Percentiles rank a stretch among this genome's conserved stretches.
phyloP scores from a whole-genome alignment of 2,888 invertebrate species.

The Meiosimyza decipiens region DNA sequence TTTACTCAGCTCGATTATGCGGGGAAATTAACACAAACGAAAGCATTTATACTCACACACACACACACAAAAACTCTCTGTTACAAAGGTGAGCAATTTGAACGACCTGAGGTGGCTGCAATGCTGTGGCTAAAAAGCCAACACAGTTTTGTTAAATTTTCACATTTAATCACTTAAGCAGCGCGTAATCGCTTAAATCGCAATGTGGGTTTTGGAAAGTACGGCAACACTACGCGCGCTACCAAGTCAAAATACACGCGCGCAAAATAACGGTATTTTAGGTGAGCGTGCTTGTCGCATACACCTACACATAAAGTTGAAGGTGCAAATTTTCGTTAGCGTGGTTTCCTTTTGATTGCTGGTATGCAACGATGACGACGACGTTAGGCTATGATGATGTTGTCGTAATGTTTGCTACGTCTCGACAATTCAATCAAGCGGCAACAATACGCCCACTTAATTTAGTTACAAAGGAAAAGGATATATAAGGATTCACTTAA shows the following conservation, averaged over 20 bases:
- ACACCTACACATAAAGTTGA: background rate
- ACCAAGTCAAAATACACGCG: background rate
- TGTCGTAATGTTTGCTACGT: background rate
- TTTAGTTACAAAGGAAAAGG: no score
- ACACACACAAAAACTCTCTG: background rate
- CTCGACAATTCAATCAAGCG: constrained; percentile 33
- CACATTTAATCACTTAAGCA: constrained; percentile 59
- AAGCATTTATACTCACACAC: background rate
- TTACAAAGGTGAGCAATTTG: constrained; percentile 19
- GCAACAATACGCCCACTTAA: background rate
- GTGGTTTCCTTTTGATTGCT: constrained; percentile 24
- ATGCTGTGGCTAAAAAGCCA: constrained; percentile 1
- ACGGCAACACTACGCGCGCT: constrained; percentile 36
- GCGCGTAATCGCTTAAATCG: constrained; percentile 50
- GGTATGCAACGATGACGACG: constrained; percentile 1
- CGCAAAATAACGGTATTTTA: constrained; percentile 5
- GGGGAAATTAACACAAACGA: background rate
- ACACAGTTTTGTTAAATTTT: constrained; percentile 43
- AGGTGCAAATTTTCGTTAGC: background rate
- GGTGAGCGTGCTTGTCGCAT: background rate
- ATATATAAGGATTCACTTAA: no score
- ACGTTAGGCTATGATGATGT: background rate
- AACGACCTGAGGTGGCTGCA: no score
- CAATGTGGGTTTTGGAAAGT: constrained; percentile 13
- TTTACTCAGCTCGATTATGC: constrained; percentile 16